These are phyloP conservation scores for Hyperopisus bebe DNA, from an alignment of 2,113 vertebrate genomes.

Conservation along the genomic window DNA sequence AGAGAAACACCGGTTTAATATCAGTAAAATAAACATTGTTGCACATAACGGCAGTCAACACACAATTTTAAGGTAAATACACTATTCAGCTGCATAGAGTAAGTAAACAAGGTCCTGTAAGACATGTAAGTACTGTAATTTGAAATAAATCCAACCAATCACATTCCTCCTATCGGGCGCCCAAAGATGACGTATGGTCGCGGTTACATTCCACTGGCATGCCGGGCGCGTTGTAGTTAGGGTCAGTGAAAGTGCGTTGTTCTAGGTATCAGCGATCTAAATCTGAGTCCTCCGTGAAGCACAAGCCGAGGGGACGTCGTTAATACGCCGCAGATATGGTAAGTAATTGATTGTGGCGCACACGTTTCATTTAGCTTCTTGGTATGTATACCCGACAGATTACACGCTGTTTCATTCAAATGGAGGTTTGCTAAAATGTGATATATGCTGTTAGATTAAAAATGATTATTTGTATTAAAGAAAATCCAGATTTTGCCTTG, in stretches of 20 bases:
- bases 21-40: not conserved
- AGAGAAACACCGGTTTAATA: not conserved
- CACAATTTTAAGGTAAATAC: not conserved
- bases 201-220: not conserved
- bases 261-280: not conserved
- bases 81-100: not conserved
- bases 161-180: not conserved
- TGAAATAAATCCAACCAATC: not conserved
- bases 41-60: not conserved
- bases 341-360: not conserved
- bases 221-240: not conserved
- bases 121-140: not conserved
- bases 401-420: not conserved
- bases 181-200: not conserved
- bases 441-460: not conserved
- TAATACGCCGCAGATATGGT: not conserved
- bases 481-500: not conserved
- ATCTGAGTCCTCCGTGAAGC: constrained; percentile 67
- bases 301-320: constrained; percentile 61
- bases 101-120: not conserved
- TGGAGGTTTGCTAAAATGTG: not conserved
- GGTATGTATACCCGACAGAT: not conserved
- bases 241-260: not conserved
- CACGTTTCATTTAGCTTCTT: not conserved
- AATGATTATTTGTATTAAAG: not conserved